phyloP scores from a whole-genome alignment of 1,140 invertebrate species.

The Leptinotarsa defecta region DNA sequence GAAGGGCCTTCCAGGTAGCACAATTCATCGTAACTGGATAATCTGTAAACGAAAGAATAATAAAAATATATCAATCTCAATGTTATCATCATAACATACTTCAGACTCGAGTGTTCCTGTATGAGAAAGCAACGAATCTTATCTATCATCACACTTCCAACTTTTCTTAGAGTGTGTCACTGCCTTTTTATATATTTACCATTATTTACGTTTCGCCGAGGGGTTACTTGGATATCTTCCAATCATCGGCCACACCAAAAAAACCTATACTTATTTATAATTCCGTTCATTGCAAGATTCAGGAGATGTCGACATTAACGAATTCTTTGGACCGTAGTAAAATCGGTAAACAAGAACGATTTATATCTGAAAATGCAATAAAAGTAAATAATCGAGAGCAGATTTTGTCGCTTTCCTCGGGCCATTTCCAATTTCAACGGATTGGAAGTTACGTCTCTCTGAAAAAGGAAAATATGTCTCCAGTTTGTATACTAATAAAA shows the following conservation, averaged over 20 bases:
- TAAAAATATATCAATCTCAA: too few relatives aligned
- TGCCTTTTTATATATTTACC: too few relatives aligned
- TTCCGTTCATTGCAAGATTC: neutral
- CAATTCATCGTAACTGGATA: too few relatives aligned
- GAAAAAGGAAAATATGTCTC: conserved; percentile 20
- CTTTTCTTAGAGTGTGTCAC: too few relatives aligned
- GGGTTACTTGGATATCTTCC: too few relatives aligned
- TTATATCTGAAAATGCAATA: conserved; percentile 33
- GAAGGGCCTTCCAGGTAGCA: too few relatives aligned
- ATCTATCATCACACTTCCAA: too few relatives aligned
- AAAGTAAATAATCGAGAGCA: conserved; percentile 36
- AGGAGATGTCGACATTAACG: neutral
- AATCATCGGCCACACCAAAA: neutral
- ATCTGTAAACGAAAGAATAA: too few relatives aligned
- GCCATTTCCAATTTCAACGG: conserved; percentile 30
- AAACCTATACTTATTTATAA: neutral
- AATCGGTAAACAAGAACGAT: conserved; percentile 30
- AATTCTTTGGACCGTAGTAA: conserved; percentile 15
- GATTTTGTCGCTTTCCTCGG: conserved; percentile 35
- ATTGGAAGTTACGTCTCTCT: conserved; percentile 19
- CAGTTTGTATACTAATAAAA: conserved; percentile 16
- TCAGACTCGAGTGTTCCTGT: too few relatives aligned
- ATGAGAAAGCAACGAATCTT: too few relatives aligned
- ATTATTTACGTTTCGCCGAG: too few relatives aligned
- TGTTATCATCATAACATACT: too few relatives aligned